Base-by-base conservation (phyloP, 2,113 vertebrate genomes). In the Pangasianodon gigas region DNA sequence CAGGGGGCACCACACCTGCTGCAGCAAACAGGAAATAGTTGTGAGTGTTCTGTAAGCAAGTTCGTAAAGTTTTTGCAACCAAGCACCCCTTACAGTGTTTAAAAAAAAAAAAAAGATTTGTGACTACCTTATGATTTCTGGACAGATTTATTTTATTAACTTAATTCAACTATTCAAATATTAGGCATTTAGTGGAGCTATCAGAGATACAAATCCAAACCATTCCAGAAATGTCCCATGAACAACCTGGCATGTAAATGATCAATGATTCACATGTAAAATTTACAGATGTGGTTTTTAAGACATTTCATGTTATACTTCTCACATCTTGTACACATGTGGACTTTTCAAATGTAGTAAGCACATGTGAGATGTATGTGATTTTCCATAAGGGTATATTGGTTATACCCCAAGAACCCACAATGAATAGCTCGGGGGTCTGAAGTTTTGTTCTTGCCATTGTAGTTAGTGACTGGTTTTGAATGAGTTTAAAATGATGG, bases 1-100 rank as follows among this genome's bases (percentile, higher is more conserved):
- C 94, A 94, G 69, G 93, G 92, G 93, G 93, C 90, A 89, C 87
- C 89, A 93, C 56, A 92, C 96, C 96, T 97, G 93, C 52, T 91
- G 41, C 1, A 87, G 32, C 75, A 84, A 84, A 62, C 32, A 84
- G 41, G 26, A 37, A 69, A 69, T 4, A 74, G 11, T 56, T 10
- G n/a, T 67, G 11, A 82, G 86, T 48, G 14, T 13, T 37, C 41
- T 29, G 52, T 79, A 19, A 44, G 37, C 71, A n/a, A 56, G 16
- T 52, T n/a, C 0, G 2, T 16, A 52, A 80, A 7, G 29, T 32
- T 58, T 54, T 81, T 32, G 14, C 32, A n/a, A 6, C 21, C 4
- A 74, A 74, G 6, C 48, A 48, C 7, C 48, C 37, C 37, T 37
- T 37, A 37, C 37, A 37, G 37, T 37, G 37, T 37, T 37, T 37